Conservation (phyloP, 2,888 invertebrate species). For the Parthenolecanium corni region DNA sequence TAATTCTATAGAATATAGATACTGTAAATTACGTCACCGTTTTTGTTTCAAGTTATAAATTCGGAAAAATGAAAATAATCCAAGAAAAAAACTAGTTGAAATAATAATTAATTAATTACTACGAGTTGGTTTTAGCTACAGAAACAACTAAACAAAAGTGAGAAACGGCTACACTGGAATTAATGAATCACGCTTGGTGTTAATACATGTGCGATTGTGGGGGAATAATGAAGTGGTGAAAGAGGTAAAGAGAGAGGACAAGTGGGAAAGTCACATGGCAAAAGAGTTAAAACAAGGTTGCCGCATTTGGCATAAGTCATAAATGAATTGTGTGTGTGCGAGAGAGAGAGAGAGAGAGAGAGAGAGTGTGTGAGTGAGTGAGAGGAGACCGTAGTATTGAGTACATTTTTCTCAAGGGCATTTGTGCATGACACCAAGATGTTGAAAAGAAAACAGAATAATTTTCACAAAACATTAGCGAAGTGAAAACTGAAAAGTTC, state of each 20-base stretch:
- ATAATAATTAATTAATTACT: no score
- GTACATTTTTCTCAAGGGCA: slow-evolving; percentile 18
- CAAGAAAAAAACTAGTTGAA: no score
- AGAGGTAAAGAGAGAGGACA: slow-evolving; percentile 1
- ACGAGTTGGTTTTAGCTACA: no score
- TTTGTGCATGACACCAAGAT: neutral
- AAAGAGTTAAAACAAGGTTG: slow-evolving; percentile 9
- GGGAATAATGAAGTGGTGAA: neutral
- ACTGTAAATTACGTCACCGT: no score
- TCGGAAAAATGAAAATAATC: no score
- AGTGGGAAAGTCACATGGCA: slow-evolving; percentile 25
- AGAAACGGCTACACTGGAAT: slow-evolving; percentile 16
- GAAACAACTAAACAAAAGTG: neutral
- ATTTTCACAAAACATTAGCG: no score
- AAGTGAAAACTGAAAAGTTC: no score
- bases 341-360: no score
- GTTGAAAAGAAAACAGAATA: no score
- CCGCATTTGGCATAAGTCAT: slow-evolving; percentile 11
- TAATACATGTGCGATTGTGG: slow-evolving; percentile 21
- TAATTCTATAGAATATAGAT: no score
- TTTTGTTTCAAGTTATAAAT: no score
- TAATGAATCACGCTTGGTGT: slow-evolving; percentile 19
- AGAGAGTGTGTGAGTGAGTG: no score
- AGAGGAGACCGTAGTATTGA: neutral
- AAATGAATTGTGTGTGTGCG: neutral